Evolutionary conservation across 2,888 invertebrate species (phyloP).

Genomic region (Exephanes ischioxanthus): DNA sequence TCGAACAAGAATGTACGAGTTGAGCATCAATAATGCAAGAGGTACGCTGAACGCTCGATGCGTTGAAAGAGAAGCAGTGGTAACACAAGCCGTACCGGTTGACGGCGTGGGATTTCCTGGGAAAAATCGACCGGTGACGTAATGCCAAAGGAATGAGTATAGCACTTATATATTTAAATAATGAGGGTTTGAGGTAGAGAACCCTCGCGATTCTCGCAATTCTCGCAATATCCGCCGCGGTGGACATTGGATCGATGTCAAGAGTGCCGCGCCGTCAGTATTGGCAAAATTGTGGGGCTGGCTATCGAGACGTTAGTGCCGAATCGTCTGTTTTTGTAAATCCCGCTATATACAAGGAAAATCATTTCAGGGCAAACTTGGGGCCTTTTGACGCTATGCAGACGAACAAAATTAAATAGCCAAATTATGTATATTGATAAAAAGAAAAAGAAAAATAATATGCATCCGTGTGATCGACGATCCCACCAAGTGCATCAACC

Average conservation of each 20-base stretch:
- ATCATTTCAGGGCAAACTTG: no score
- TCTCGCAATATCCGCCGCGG: constrained; percentile 36
- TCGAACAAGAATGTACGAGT: constrained; percentile 35
- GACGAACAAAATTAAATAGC: no score
- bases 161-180: constrained; percentile 21
- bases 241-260: constrained; percentile 52
- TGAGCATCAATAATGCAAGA: constrained; percentile 53
- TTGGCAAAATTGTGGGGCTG: constrained; percentile 32
- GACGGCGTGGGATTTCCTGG: constrained; percentile 78
- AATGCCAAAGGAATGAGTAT: constrained; percentile 76
- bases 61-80: constrained; percentile 34
- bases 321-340: background rate
- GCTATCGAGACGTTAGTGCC: background rate
- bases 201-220: constrained; percentile 47
- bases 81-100: constrained; percentile 37
- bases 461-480: background rate
- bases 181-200: constrained; percentile 26
- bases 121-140: constrained; percentile 78
- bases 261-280: constrained; percentile 7
- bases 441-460: no score
- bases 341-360: constrained; percentile 1
- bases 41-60: constrained; percentile 39
- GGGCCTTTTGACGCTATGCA: no score
- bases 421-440: no score
- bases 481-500: constrained; percentile 2